Conservation (phyloP, 2,797 vertebrate species). For the Parauchenoglanis punctatus region DNA sequence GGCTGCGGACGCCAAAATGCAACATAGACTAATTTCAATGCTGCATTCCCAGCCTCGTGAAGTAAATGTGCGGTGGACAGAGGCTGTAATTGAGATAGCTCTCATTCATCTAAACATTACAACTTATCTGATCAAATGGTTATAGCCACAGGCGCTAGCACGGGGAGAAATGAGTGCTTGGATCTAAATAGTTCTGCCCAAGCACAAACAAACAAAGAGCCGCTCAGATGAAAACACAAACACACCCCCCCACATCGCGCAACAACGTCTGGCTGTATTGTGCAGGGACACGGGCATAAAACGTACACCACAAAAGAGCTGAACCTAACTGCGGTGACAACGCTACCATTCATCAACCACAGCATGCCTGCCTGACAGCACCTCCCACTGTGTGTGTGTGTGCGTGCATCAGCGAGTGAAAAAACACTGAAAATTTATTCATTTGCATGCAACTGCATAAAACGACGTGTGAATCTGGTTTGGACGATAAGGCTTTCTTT, state of each 20-base stretch:
- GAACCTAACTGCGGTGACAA: conserved; percentile 75
- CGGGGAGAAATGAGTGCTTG: conserved; percentile 22
- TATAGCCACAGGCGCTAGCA: conserved; percentile 26
- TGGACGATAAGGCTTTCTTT: conserved; percentile 76
- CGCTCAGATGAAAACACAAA: conserved; percentile 34
- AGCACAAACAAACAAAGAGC: conserved; percentile 51
- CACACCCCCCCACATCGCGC: conserved; percentile 29
- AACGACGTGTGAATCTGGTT: conserved; percentile 70
- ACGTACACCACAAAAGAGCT: conserved; percentile 70
- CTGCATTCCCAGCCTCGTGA: conserved; percentile 15
- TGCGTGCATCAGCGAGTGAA: conserved; percentile 47
- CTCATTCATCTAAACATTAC: conserved; percentile 57
- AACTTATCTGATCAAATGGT: conserved; percentile 53
- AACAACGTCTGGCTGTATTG: conserved; percentile 47
- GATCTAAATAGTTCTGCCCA: conserved; percentile 50
- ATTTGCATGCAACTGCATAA: conserved; percentile 75
- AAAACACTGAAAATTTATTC: conserved; percentile 74
- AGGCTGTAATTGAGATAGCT: conserved; percentile 47
- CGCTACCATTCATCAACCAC: conserved; percentile 73
- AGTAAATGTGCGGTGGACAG: conserved; percentile 10
- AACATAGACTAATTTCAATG: conserved; percentile 15
- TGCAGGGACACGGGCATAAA: conserved; percentile 46
- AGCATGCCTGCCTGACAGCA: conserved; percentile 64
- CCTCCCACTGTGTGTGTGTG: conserved; percentile 64
- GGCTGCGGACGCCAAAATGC: background rate